Percentiles rank a stretch among this genome's conserved stretches.
Evolutionary conservation across 2,797 vertebrate species (phyloP).

Genomic region (Luscinia luscinia): DNA sequence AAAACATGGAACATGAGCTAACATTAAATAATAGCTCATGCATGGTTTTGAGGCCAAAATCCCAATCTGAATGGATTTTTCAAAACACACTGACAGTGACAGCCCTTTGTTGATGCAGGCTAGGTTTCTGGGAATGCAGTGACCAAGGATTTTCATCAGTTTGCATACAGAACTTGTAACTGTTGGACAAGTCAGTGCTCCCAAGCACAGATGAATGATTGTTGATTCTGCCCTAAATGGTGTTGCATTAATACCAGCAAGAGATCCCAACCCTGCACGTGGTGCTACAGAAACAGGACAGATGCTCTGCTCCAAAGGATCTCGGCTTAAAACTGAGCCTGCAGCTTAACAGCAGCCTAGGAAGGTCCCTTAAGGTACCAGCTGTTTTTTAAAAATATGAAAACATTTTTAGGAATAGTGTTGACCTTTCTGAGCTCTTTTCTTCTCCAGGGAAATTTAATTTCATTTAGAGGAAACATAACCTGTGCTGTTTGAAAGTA

Average conservation of each 20-base stretch:
- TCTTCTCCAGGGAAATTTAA: constrained; percentile 30
- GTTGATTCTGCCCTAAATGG: neutral
- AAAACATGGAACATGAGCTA: neutral
- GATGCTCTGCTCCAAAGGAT: neutral
- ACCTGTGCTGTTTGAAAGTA: neutral
- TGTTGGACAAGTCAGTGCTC: neutral
- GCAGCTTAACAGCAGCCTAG: neutral
- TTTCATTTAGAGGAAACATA: constrained; percentile 27
- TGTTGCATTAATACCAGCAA: neutral
- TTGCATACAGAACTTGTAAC: neutral
- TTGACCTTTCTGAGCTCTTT: constrained; percentile 17
- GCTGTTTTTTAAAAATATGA: neutral
- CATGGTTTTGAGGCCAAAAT: neutral
- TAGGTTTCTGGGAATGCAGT: neutral
- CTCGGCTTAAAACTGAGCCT: neutral
- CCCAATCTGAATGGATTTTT: neutral
- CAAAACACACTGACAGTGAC: neutral
- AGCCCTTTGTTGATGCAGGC: neutral
- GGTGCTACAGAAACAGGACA: neutral
- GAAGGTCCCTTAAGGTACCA: neutral
- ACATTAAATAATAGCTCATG: neutral
- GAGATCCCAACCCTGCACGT: neutral
- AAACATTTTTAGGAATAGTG: constrained; percentile 19
- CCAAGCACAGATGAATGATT: neutral
- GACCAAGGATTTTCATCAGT: neutral